Evolutionary conservation across 2,113 vertebrate species (phyloP).

Genomic region (Chlorodrepanis virens): DNA sequence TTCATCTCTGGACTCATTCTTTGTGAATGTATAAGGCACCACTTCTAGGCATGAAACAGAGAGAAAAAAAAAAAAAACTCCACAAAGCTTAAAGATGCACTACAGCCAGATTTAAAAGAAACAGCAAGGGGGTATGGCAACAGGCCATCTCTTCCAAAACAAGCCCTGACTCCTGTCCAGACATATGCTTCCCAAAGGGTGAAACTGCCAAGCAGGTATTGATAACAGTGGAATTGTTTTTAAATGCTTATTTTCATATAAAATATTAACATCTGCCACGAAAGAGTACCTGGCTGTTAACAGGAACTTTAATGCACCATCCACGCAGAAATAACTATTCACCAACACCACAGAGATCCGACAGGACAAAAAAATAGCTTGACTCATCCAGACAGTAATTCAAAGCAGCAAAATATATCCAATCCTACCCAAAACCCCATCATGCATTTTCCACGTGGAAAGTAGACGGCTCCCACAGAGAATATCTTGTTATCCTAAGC

Average conservation of each 20-base stretch:
- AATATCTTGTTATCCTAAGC: slow-evolving; percentile 35
- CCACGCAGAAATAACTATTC: background rate
- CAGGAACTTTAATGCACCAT: background rate
- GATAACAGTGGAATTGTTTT: background rate
- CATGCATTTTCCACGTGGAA: slow-evolving; percentile 46
- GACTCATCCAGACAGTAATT: slow-evolving; percentile 58
- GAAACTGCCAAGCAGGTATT: slow-evolving; percentile 22
- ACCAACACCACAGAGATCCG: background rate
- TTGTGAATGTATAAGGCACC: background rate
- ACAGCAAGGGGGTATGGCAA: slow-evolving; percentile 44
- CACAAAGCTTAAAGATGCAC: background rate
- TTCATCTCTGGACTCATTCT: slow-evolving; percentile 14
- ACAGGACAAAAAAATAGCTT: slow-evolving; percentile 42
- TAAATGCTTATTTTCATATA: background rate
- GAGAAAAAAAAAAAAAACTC: background rate
- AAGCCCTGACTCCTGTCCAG: slow-evolving; percentile 15
- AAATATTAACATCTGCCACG: background rate
- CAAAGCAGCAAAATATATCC: slow-evolving; percentile 51
- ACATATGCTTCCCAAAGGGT: background rate
- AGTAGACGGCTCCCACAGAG: slow-evolving; percentile 16
- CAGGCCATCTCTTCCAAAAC: slow-evolving; percentile 17
- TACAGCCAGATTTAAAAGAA: slow-evolving; percentile 19
- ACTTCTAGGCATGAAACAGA: background rate
- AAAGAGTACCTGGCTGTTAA: background rate
- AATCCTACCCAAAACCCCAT: slow-evolving; percentile 32